Evolutionary conservation across 1,140 invertebrate genomes (phyloP).

Genomic region (Whitmania pigra): DNA sequence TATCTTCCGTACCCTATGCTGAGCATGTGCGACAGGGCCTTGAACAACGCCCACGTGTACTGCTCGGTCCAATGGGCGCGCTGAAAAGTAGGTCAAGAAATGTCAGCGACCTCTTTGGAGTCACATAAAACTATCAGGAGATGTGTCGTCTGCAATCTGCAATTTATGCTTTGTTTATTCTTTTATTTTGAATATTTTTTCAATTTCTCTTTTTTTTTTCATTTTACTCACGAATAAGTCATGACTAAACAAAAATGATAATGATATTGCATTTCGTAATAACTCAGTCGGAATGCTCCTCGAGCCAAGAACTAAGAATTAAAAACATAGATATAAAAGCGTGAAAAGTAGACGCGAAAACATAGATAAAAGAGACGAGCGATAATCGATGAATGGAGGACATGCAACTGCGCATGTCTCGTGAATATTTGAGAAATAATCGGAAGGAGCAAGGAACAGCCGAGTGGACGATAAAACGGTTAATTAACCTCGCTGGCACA

Average conservation of each 20-base stretch:
- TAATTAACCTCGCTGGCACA: too few relatives aligned
- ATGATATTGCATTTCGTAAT: too few relatives aligned
- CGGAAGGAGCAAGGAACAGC: too few relatives aligned
- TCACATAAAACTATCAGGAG: too few relatives aligned
- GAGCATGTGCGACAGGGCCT: conserved; percentile 97
- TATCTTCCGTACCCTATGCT: conserved; percentile 77
- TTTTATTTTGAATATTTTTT: background rate
- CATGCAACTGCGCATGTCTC: too few relatives aligned
- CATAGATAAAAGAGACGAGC: background rate
- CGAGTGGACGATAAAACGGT: too few relatives aligned
- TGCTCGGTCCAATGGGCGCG: conserved; percentile 92
- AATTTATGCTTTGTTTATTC: too few relatives aligned
- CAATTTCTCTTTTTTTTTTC: background rate
- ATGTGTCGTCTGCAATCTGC: too few relatives aligned
- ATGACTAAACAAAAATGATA: background rate
- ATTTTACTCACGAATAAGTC: background rate
- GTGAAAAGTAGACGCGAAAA: background rate
- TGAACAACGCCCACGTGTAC: conserved; percentile 96
- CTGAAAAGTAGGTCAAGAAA: conserved; percentile 45
- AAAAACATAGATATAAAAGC: background rate
- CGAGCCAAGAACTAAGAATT: too few relatives aligned
- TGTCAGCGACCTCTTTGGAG: background rate
- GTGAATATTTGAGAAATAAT: too few relatives aligned
- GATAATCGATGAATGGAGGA: background rate
- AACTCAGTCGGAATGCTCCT: too few relatives aligned